These are phyloP conservation scores for Tiliqua scincoides DNA, from an alignment of 2,113 vertebrate species.

Conservation along the genomic window DNA sequence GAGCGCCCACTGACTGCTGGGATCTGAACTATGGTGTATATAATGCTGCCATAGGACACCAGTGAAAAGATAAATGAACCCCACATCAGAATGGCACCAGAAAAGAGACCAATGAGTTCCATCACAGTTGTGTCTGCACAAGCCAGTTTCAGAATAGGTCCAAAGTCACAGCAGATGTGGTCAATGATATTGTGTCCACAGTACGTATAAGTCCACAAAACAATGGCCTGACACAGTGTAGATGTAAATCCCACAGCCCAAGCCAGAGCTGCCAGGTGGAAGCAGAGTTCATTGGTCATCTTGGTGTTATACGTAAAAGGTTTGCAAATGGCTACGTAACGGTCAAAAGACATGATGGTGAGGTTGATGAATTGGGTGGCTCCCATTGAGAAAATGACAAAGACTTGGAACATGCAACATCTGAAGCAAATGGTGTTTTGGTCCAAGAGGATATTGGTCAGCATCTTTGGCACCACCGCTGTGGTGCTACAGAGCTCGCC, in stretches of 20 bases:
- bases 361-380: background rate
- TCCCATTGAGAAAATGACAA: background rate
- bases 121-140: background rate
- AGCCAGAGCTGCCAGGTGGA: background rate
- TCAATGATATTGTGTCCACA: background rate
- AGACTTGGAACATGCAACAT: background rate
- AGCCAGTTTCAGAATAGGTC: background rate
- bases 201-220: background rate
- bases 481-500: background rate
- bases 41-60: background rate
- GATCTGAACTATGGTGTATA: background rate
- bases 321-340: background rate
- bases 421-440: background rate
- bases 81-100: background rate
- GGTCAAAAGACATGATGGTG: background rate
- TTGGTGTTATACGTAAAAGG: background rate
- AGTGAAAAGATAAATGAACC: background rate
- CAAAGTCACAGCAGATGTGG: background rate
- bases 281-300: background rate
- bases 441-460: background rate
- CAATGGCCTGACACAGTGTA: background rate
- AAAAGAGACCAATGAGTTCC: background rate
- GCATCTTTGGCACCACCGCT: background rate
- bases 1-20: background rate
- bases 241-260: background rate